Base-by-base conservation (phyloP, 2,113 vertebrate genomes). In the Mormyrus lacerda region DNA sequence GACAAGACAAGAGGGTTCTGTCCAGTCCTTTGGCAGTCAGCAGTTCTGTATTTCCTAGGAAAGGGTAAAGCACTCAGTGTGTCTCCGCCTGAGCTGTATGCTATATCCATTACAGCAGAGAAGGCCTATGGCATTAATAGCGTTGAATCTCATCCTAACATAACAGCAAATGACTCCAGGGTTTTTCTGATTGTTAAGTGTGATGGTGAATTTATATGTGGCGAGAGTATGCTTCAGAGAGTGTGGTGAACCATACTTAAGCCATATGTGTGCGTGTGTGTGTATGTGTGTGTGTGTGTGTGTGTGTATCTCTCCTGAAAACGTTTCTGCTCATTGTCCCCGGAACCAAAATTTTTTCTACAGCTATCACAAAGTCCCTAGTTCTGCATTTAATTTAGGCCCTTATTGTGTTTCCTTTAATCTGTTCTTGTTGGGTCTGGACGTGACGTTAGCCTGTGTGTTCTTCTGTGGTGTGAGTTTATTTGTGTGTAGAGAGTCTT, bases 331-430 rank as follows among this genome's bases (percentile, higher is more conserved):
- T 51, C n/a, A 27, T 31, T 51, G 48, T 86, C 27, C 47, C 24
- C 84, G 5, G 84, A 48, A 83, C 24, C 42, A 82, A 42, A 44
- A 7, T 21, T 42, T 53, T 24, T 88, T 69, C 39, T 47, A 45
- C 35, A 88, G 47, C 24, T 88, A 65, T 88, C 53, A 47, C 35
- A 65, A 45, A 88, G 55, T 27, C 87, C 35, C 21, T 17, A 65
- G 35, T 88, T 88, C 87, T 88, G 53, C 58, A 88, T 65, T 88
- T 51, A 69, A 47, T 88, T 88, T 88, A 61, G 53, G 19, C 19
- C 27, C 39, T 88, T 69, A 6, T 88, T 45, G 44, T 65, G 35
- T 44, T 88, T 42, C 53, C 31, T 88, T 88, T 42, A 51, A 85
- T 47, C 55, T 19, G 50, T 47, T 44, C 10, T 88, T 27, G 21